A percentile compares a stretch with the other conserved stretches of the same genome.
phyloP scores from a whole-genome alignment of 2,113 vertebrate genomes.

The Rhynchopsitta pachyrhyncha region DNA sequence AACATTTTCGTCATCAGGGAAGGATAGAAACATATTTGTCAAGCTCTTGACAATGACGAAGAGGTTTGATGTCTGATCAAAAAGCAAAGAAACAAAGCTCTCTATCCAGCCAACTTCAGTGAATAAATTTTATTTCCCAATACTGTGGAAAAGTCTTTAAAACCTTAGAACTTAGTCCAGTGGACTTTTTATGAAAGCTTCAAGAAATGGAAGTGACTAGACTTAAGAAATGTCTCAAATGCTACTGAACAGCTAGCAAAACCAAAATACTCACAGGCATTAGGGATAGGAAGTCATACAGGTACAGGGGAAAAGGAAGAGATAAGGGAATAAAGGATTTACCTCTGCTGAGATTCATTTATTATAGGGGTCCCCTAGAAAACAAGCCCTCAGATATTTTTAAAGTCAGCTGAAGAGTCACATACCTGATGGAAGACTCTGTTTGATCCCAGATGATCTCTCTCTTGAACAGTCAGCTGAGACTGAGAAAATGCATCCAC shows the following conservation, averaged over 20 bases:
- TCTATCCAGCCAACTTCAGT: neutral
- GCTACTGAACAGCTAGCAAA: neutral
- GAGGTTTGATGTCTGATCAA: neutral
- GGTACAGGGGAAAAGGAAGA: neutral
- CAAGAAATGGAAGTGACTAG: neutral
- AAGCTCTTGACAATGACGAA: neutral
- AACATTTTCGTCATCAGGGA: neutral
- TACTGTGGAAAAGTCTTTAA: neutral
- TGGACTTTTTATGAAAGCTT: neutral
- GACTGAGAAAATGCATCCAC: conserved; percentile 81
- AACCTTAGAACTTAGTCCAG: neutral
- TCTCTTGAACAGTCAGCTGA: conserved; percentile 72
- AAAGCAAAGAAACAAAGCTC: neutral
- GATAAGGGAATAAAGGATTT: neutral
- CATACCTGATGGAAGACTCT: conserved; percentile 80
- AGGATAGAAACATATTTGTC: neutral
- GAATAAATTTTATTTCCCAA: neutral
- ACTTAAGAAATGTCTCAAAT: neutral
- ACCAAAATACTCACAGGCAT: neutral
- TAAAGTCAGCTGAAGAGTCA: neutral
- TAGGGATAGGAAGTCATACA: neutral
- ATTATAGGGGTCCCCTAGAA: neutral
- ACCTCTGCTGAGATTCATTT: neutral
- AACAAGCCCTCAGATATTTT: neutral
- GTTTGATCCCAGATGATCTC: conserved; percentile 72